Evolutionary conservation across 2,797 vertebrate species (phyloP).

Genomic region (Argentina silus): DNA sequence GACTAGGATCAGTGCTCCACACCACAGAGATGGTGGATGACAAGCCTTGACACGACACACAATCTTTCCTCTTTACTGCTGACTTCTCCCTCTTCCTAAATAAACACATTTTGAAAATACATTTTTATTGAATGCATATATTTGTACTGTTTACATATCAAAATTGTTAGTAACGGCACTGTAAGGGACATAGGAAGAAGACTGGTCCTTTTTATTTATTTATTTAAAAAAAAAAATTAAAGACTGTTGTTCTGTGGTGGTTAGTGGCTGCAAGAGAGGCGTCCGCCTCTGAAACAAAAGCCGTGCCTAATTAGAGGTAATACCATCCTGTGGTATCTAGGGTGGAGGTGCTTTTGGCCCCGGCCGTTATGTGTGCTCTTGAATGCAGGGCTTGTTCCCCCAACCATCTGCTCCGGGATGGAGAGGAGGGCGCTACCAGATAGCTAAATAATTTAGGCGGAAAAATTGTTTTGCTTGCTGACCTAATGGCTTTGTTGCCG

Average conservation of each 20-base stretch:
- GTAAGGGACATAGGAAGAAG: slow-evolving; percentile 17
- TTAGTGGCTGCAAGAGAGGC: slow-evolving; percentile 48
- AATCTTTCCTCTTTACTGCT: slow-evolving; percentile 46
- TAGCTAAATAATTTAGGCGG: slow-evolving; percentile 72
- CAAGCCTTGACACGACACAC: slow-evolving; percentile 49
- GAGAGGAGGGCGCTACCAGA: slow-evolving; percentile 53
- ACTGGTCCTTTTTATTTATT: slow-evolving; percentile 41
- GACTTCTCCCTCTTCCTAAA: slow-evolving; percentile 35
- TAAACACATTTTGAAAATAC: slow-evolving; percentile 52
- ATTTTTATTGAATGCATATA: slow-evolving; percentile 35
- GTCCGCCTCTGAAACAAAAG: slow-evolving; percentile 68
- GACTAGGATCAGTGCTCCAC: slow-evolving; percentile 47
- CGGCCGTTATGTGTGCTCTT: slow-evolving; percentile 57
- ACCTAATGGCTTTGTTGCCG: slow-evolving; percentile 63
- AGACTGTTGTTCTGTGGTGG: slow-evolving; percentile 23
- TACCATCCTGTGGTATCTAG: slow-evolving; percentile 63
- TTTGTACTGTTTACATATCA: slow-evolving; percentile 39
- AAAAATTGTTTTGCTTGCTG: slow-evolving; percentile 65
- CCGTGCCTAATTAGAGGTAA: slow-evolving; percentile 74
- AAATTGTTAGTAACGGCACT: slow-evolving; percentile 21
- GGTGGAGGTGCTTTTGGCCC: slow-evolving; percentile 64
- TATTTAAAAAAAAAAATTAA: too few species aligned
- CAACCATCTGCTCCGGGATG: slow-evolving; percentile 61
- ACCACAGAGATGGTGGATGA: slow-evolving; percentile 60
- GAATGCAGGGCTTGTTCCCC: slow-evolving; percentile 63